Percentiles rank a stretch among this genome's conserved stretches.
These are phyloP conservation scores for Hydriomena furcata DNA, from an alignment of 2,888 invertebrate genomes.

Conservation along the genomic window DNA sequence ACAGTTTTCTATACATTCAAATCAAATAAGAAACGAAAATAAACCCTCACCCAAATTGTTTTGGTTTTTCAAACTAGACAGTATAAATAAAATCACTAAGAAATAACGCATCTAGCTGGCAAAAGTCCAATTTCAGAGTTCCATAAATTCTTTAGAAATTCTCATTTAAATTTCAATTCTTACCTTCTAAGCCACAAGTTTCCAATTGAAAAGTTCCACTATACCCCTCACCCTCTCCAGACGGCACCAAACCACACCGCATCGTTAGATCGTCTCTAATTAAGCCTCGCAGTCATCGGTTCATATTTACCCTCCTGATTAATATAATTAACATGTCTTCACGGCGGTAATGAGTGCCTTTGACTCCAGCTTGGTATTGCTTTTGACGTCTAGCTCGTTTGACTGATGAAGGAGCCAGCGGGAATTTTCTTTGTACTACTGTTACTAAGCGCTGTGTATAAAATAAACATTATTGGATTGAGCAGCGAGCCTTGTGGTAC, in stretches of 20 bases:
- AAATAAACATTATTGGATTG: slow-evolving; percentile 11
- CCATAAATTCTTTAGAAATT: too few species aligned
- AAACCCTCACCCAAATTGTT: too few species aligned
- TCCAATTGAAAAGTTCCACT: background rate
- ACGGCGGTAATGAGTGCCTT: slow-evolving; percentile 32
- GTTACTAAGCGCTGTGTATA: slow-evolving; percentile 7
- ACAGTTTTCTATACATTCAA: too few species aligned
- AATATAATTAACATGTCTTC: slow-evolving; percentile 38
- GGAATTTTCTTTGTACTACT: slow-evolving; percentile 14
- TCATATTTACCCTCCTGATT: slow-evolving; percentile 45
- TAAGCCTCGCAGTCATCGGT: slow-evolving; percentile 43
- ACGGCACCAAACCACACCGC: slow-evolving; percentile 6
- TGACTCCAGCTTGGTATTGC: slow-evolving; percentile 17
- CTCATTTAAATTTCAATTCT: background rate
- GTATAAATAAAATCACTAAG: too few species aligned
- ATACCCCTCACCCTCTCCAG: background rate
- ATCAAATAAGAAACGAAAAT: too few species aligned
- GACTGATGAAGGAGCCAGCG: slow-evolving; percentile 3
- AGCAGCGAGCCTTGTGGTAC: background rate
- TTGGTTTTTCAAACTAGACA: too few species aligned
- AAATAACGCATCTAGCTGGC: too few species aligned
- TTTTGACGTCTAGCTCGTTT: slow-evolving; percentile 9
- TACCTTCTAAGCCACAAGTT: background rate
- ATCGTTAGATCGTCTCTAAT: slow-evolving; percentile 46
- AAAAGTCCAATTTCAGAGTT: too few species aligned